A percentile compares a stretch with the other conserved stretches of the same genome.
These are phyloP conservation scores for Acrocephalus scirpaceus DNA, from an alignment of 2,797 vertebrate species.

Conservation along the genomic window DNA sequence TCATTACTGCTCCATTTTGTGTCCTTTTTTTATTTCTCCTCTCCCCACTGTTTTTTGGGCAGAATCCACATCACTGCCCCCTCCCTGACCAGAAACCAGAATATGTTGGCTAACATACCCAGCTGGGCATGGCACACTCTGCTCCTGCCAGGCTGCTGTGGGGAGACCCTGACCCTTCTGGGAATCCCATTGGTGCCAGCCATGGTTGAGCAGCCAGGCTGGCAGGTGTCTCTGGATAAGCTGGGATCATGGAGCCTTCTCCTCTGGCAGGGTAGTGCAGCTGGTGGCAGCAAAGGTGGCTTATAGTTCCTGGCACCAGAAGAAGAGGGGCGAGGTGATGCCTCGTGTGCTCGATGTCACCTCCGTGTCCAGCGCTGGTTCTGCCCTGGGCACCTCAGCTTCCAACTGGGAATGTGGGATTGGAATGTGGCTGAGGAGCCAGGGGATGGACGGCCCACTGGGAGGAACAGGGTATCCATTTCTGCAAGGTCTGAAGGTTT, in stretches of 20 bases:
- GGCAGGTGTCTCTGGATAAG: neutral
- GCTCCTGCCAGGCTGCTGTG: neutral
- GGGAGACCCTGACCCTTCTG: neutral
- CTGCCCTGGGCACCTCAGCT: neutral
- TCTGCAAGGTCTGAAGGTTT: neutral
- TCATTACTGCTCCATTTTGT: neutral
- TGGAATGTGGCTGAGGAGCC: neutral
- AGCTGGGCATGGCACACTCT: neutral
- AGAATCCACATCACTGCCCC: neutral
- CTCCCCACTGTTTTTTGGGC: neutral
- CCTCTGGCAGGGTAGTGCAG: neutral
- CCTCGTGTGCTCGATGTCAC: neutral
- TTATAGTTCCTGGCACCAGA: neutral
- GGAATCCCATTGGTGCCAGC: fast-evolving
- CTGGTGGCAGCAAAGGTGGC: neutral
- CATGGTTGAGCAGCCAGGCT: neutral
- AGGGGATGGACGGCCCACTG: fast-evolving
- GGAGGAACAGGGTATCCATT: fast-evolving
- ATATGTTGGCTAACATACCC: fast-evolving
- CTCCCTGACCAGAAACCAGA: neutral
- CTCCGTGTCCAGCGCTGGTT: neutral
- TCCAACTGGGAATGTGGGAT: fast-evolving
- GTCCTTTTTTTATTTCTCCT: neutral
- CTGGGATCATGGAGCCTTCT: neutral
- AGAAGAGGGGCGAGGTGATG: neutral